phyloP scores from a whole-genome alignment of 1,140 invertebrate species.

The Caenorhabditis tropicalis region DNA sequence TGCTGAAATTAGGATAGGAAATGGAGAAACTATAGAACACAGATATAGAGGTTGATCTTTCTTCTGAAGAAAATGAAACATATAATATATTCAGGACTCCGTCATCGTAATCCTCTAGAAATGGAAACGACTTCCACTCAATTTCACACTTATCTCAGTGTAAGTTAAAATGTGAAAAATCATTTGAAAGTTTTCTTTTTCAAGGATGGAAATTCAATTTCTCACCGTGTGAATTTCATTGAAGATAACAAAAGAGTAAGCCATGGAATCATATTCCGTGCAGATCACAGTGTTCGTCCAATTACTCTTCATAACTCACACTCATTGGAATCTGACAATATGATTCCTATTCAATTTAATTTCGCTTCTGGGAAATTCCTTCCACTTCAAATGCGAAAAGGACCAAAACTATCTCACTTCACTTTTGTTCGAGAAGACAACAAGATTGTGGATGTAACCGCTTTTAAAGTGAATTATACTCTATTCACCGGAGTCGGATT shows the following conservation, averaged over 20 bases:
- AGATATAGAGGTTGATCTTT: neutral
- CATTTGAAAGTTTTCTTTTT: neutral
- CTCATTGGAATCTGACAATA: neutral
- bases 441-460: slow-evolving; percentile 9
- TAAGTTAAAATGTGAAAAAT: too few species aligned
- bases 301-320: neutral
- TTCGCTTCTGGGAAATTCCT: neutral
- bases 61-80: neutral
- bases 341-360: slow-evolving; percentile 2
- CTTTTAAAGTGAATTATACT: neutral
- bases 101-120: slow-evolving; percentile 9
- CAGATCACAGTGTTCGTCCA: slow-evolving; percentile 10
- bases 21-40: neutral
- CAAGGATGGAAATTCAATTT: slow-evolving; percentile 12
- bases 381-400: neutral
- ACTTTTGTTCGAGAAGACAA: neutral
- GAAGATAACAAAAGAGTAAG: neutral
- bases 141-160: slow-evolving; percentile 8
- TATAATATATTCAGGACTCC: neutral
- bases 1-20: slow-evolving; percentile 37
- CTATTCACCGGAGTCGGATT: slow-evolving; percentile 23
- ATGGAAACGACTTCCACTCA: neutral
- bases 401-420: slow-evolving; percentile 9
- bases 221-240: neutral
- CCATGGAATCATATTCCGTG: neutral